phyloP scores from a whole-genome alignment of 2,888 invertebrate species.

The Limnephilus lunatus region DNA sequence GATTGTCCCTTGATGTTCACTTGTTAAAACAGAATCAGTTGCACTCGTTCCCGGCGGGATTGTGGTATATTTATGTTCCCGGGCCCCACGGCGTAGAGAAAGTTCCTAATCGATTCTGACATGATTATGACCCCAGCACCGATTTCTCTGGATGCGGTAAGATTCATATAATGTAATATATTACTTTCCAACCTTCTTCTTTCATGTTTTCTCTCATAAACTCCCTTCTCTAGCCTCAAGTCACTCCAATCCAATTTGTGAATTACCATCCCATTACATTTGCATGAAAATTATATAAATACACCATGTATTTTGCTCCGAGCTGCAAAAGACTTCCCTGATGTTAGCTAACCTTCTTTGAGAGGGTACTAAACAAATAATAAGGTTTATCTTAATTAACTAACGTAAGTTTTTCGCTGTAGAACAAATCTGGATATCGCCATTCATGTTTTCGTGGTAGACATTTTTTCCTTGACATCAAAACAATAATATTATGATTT shows the following conservation, averaged over 20 bases:
- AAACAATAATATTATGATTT: neutral
- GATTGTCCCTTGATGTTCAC: too few relatives aligned
- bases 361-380: neutral
- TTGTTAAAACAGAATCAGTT: neutral
- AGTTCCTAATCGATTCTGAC: constrained; percentile 89
- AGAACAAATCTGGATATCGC: neutral
- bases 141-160: constrained; percentile 91
- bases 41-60: neutral
- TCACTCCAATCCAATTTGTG: too few relatives aligned
- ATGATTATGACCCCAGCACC: constrained; percentile 90
- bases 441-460: neutral
- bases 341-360: neutral
- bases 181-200: neutral
- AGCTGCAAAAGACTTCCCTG: too few relatives aligned
- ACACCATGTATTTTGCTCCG: too few relatives aligned
- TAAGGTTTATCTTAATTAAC: neutral
- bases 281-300: too few relatives aligned
- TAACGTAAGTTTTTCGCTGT: neutral
- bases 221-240: too few relatives aligned
- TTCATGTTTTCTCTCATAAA: too few relatives aligned
- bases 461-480: neutral
- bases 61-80: too few relatives aligned
- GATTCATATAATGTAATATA: constrained; percentile 67
- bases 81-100: constrained; percentile 91
- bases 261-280: too few relatives aligned